Conservation (phyloP, 2,113 vertebrate species). For the Perccottus glenii region DNA sequence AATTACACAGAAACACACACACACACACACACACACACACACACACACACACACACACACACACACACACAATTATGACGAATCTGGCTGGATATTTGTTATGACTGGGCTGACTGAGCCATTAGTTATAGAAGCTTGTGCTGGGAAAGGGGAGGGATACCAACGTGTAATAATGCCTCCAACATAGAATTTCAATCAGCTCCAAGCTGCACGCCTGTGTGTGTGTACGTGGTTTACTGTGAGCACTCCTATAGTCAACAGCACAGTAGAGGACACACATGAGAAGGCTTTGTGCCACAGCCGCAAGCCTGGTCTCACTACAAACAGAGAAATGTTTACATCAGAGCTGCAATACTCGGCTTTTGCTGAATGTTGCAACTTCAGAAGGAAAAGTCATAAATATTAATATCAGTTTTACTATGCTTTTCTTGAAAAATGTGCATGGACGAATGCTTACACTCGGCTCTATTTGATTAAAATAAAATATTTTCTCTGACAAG, state of each 20-base stretch:
- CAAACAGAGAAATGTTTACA: slow-evolving; percentile 4
- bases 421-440: slow-evolving; percentile 37
- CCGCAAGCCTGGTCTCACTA: not conserved
- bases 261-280: slow-evolving; percentile 52
- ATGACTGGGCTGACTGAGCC: slow-evolving; percentile 80
- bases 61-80: slow-evolving; percentile 73
- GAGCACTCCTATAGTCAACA: slow-evolving; percentile 56
- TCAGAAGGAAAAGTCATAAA: slow-evolving; percentile 23
- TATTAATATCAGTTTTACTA: slow-evolving; percentile 28
- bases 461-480: slow-evolving; percentile 36
- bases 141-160: slow-evolving; percentile 76
- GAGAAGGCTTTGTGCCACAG: slow-evolving; percentile 32
- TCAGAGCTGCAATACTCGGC: not conserved
- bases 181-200: slow-evolving; percentile 79
- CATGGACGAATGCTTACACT: slow-evolving; percentile 27
- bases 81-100: slow-evolving; percentile 80
- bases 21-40: slow-evolving; percentile 22
- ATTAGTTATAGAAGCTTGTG: slow-evolving; percentile 79
- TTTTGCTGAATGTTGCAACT: slow-evolving; percentile 36
- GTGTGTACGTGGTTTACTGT: slow-evolving; percentile 28
- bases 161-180: slow-evolving; percentile 75
- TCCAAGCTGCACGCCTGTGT: slow-evolving; percentile 26
- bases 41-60: slow-evolving; percentile 31
- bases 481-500: slow-evolving; percentile 29
- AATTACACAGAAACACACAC: slow-evolving; percentile 32